These are phyloP conservation scores for Todiramphus saurophagus DNA, from an alignment of 2,113 vertebrate genomes.

Conservation along the genomic window DNA sequence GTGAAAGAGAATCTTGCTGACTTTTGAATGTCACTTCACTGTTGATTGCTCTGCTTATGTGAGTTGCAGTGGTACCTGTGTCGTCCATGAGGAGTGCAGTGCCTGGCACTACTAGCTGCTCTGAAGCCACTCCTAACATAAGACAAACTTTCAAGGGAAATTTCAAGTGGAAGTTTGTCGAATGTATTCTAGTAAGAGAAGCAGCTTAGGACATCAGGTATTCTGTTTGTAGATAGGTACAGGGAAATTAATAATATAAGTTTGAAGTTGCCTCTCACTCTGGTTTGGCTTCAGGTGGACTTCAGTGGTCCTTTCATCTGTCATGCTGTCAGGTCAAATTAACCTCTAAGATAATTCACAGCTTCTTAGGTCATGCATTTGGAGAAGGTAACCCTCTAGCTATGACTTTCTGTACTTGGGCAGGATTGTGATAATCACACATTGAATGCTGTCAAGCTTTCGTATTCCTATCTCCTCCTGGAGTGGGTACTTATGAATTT, in stretches of 20 bases:
- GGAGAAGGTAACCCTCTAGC: neutral
- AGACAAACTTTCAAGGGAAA: neutral
- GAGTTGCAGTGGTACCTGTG: neutral
- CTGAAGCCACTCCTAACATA: neutral
- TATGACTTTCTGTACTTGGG: neutral
- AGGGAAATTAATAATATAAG: constrained; percentile 6
- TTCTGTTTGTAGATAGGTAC: constrained; percentile 9
- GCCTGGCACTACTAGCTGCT: neutral
- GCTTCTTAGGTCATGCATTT: neutral
- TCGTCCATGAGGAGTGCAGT: neutral
- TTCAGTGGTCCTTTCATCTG: neutral
- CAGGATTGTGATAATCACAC: neutral
- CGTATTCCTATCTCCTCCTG: neutral
- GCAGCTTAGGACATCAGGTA: neutral
- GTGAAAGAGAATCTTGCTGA: neutral
- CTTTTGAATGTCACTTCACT: neutral
- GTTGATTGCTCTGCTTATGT: neutral
- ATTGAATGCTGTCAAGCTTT: neutral
- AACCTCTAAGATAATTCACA: neutral
- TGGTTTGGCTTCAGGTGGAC: neutral
- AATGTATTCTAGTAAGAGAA: neutral
- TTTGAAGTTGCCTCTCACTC: neutral
- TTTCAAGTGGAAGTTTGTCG: neutral
- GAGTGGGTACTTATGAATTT: neutral
- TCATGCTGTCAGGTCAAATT: neutral